Evolutionary conservation across 2,113 vertebrate species (phyloP), one percentile per base, ranked within the genome.

Genomic region (Ciconia maguari): DNA sequence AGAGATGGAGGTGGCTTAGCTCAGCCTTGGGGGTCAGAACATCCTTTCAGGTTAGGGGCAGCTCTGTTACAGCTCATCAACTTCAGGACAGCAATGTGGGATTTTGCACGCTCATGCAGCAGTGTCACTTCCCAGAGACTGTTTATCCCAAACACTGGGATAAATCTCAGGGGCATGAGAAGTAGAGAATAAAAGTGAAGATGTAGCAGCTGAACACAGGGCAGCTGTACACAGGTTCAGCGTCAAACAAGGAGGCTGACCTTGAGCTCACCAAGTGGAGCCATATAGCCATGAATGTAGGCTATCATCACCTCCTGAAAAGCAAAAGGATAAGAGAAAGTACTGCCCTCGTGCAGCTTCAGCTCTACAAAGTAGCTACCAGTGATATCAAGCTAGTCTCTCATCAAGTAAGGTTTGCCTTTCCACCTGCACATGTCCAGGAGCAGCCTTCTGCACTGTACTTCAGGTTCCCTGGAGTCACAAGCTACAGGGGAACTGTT

Each of bases 381-480:
- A 44, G 41, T 49, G 22, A 51, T 44, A 54, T 17, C 30, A 81
- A 29, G 11, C 4, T 22, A 58, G 4, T 25, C 44, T 10, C 24
- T 71, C 17, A 38, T 13, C 32, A 61, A 13, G 9, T 34, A 72
- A 65, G 7, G 20, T 79, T 78, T 91, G 19, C 30, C 13, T 82
- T 97, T 69, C 27, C 12, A 71, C 6, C 3, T 52, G 7, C 32
- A 30, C 0, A 0, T 29, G 30, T 34, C n/a, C 30, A 82, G 44
- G 4, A 84, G 16, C 27, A 78, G 15, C 38, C 16, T 81, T 58
- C 36, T 15, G 18, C 29, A 41, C 13, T 16, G 27, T 48, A 36
- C 14, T 77, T 57, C 36, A 34, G 3, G 11, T 38, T 62, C 10
- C 32, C 55, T 55, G 29, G 12, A 66, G 36, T 62, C 46, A 57